Percentiles rank a stretch among this genome's conserved stretches.
Conservation (phyloP, 2,888 invertebrate species). For the Patella pellucida region DNA sequence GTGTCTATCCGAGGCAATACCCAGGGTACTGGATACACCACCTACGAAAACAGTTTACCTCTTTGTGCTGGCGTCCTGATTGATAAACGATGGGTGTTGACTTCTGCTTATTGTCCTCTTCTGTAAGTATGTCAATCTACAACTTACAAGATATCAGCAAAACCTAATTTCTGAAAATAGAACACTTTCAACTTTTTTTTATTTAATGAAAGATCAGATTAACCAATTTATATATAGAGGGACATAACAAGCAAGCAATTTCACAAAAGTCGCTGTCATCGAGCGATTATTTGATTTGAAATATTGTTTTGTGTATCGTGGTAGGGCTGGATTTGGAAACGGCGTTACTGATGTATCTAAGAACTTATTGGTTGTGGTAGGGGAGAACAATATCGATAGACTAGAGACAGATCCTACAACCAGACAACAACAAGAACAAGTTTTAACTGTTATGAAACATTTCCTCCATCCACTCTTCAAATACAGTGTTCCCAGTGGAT, state of each 20-base stretch:
- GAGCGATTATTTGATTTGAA: too few species aligned
- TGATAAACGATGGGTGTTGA: constrained; percentile 13
- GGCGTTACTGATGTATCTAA: neutral
- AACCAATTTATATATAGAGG: too few species aligned
- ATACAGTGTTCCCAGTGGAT: neutral
- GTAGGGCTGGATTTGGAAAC: neutral
- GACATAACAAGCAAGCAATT: too few species aligned
- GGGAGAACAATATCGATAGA: constrained; percentile 2
- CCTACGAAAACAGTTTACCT: constrained; percentile 9
- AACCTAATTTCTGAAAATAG: too few species aligned
- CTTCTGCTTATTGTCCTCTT: constrained; percentile 13
- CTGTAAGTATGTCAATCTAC: constrained; percentile 13
- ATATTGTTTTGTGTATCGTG: neutral
- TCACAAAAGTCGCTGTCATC: too few species aligned
- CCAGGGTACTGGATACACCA: constrained; percentile 1
- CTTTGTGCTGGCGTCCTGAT: constrained; percentile 15
- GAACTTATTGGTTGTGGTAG: neutral
- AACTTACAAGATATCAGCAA: too few species aligned
- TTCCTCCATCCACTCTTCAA: neutral
- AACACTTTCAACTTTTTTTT: too few species aligned
- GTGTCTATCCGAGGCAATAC: constrained; percentile 17
- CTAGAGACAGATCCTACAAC: neutral
- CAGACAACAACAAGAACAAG: neutral
- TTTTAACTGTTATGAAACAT: neutral
- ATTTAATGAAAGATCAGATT: too few species aligned